A percentile compares a stretch with the other conserved stretches of the same genome.
Conservation (phyloP, 2,888 invertebrate genomes). For the Chrysomela aeneicollis region DNA sequence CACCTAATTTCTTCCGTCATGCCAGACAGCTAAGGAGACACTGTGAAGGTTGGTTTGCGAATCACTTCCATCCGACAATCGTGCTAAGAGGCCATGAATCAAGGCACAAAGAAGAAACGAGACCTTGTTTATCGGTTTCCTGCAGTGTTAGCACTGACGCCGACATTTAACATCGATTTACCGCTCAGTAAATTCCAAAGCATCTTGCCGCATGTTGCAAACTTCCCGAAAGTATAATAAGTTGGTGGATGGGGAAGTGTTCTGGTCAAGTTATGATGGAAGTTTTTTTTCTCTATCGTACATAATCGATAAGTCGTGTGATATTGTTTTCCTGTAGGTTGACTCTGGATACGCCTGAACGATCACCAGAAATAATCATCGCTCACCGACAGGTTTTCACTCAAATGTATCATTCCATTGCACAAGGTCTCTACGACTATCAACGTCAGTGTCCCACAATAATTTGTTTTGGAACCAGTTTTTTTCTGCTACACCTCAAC, state of each 20-base stretch:
- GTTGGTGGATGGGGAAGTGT: neutral
- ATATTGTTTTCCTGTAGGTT: too few relatives aligned
- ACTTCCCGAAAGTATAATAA: conserved; percentile 10
- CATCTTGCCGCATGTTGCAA: conserved; percentile 19
- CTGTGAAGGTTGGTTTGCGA: conserved; percentile 5
- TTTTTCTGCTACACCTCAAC: too few relatives aligned
- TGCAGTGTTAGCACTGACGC: conserved; percentile 19
- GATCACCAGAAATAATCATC: too few relatives aligned
- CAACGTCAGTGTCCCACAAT: too few relatives aligned
- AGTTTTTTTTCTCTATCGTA: neutral
- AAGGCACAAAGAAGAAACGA: conserved; percentile 17
- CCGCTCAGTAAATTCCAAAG: conserved; percentile 25
- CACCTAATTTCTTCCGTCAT: neutral
- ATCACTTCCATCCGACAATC: conserved; percentile 17
- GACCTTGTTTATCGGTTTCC: conserved; percentile 23
- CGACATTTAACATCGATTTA: conserved; percentile 30
- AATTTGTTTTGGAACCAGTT: too few relatives aligned
- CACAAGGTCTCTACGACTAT: too few relatives aligned
- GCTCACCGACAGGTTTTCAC: too few relatives aligned
- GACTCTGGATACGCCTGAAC: too few relatives aligned
- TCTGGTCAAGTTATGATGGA: neutral
- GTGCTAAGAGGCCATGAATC: conserved; percentile 20
- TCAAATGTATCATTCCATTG: too few relatives aligned
- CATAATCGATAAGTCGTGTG: too few relatives aligned
- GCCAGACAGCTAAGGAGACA: neutral